Percentiles rank a stretch among this genome's conserved stretches.
Conservation (phyloP, 1,140 invertebrate species). For the Laupala kohalensis region DNA sequence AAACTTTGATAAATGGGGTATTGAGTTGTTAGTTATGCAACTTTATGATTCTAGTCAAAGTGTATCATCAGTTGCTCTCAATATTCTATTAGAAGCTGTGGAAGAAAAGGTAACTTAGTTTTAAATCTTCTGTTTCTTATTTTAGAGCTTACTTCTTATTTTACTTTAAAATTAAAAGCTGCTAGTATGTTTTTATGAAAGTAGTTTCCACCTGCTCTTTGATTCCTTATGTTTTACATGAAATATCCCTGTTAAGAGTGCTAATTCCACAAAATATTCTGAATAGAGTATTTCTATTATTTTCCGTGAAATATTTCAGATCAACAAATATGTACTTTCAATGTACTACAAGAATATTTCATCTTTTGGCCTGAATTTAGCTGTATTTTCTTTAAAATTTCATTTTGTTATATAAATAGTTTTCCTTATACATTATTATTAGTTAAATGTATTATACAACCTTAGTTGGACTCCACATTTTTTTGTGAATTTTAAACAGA, state of each 20-base stretch:
- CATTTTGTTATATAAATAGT: too few relatives aligned
- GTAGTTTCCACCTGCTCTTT: neutral
- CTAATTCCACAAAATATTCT: neutral
- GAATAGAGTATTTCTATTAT: neutral
- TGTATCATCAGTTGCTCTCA: conserved; percentile 63
- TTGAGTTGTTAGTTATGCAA: conserved; percentile 67
- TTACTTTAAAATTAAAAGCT: neutral
- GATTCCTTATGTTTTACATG: neutral
- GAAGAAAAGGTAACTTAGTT: conserved; percentile 56
- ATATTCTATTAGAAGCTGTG: conserved; percentile 82
- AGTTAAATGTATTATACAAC: too few relatives aligned
- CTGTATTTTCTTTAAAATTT: too few relatives aligned
- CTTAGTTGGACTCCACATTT: too few relatives aligned
- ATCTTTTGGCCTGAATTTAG: too few relatives aligned
- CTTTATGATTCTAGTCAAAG: conserved; percentile 62
- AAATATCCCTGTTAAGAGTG: neutral
- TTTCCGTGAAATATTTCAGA: neutral
- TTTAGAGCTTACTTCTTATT: neutral
- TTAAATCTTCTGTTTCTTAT: neutral
- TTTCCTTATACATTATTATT: too few relatives aligned
- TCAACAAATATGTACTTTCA: neutral
- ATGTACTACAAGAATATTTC: too few relatives aligned
- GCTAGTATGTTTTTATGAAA: too few relatives aligned
- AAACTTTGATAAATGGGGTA: conserved; percentile 63
- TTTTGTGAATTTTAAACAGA: too few relatives aligned